Conservation (phyloP, 2,113 vertebrate genomes). For the Centropristis striata region DNA sequence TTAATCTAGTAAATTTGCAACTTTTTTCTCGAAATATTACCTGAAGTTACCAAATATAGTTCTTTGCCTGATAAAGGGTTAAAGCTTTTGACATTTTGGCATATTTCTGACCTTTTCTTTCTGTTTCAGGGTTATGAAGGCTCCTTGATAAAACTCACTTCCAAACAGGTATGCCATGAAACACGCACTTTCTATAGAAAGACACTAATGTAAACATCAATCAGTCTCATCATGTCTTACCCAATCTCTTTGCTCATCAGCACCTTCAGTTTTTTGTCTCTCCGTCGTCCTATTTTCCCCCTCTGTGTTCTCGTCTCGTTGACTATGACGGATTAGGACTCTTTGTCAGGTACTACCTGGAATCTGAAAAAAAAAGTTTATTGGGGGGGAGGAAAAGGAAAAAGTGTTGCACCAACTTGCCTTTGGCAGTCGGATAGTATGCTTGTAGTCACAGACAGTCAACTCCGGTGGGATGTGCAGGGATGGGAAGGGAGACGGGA, state of each 20-base stretch:
- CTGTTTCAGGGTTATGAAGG: slow-evolving; percentile 86
- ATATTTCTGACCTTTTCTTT: slow-evolving; percentile 9
- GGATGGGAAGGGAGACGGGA: slow-evolving; percentile 42
- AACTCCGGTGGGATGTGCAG: slow-evolving; percentile 62
- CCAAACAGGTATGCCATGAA: slow-evolving; percentile 83
- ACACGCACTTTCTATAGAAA: slow-evolving; percentile 7
- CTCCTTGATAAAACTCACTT: slow-evolving; percentile 87
- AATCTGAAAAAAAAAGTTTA: slow-evolving; percentile 1
- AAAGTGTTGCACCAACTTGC: slow-evolving; percentile 63
- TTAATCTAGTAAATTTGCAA: no score
- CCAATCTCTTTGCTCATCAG: slow-evolving; percentile 13
- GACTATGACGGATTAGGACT: slow-evolving; percentile 52
- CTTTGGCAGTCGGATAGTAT: slow-evolving; percentile 54
- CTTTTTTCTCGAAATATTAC: no score
- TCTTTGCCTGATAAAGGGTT: no score
- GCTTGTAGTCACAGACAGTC: slow-evolving; percentile 54
- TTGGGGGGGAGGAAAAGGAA: neutral
- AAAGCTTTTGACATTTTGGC: neutral
- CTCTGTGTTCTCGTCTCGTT: slow-evolving; percentile 19
- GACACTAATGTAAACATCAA: slow-evolving; percentile 12
- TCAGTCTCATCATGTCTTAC: slow-evolving; percentile 15
- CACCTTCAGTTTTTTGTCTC: slow-evolving; percentile 29
- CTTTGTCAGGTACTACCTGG: slow-evolving; percentile 45
- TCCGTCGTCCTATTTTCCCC: neutral
- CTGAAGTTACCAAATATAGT: no score